These are phyloP conservation scores for Athene noctua DNA, from an alignment of 2,113 vertebrate genomes.

Conservation along the genomic window DNA sequence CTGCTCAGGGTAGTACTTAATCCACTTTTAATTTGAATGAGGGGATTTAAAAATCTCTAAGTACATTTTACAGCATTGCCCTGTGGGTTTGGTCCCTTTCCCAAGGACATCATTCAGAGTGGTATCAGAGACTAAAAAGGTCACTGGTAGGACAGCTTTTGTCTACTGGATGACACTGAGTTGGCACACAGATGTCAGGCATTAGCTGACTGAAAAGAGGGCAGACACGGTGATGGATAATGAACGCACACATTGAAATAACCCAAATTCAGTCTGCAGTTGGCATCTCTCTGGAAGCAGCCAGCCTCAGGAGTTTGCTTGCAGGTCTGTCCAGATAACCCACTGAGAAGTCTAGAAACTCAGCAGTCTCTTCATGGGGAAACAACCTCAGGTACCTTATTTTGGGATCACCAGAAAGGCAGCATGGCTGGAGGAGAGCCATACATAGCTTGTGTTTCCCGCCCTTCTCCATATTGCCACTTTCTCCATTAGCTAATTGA, in stretches of 20 bases:
- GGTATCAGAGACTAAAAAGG: background rate
- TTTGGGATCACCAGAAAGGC: background rate
- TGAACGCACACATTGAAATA: background rate
- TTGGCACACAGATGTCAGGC: background rate
- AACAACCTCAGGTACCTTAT: background rate
- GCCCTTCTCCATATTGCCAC: background rate
- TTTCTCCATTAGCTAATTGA: background rate
- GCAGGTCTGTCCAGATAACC: background rate
- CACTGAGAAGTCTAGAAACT: background rate
- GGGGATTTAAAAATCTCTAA: conserved; percentile 33
- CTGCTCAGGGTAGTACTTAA: conserved; percentile 54
- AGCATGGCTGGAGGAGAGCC: background rate
- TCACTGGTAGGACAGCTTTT: background rate
- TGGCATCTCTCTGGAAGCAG: background rate
- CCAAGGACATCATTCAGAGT: background rate
- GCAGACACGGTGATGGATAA: background rate
- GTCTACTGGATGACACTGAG: background rate
- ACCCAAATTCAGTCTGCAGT: background rate
- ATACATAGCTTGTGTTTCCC: background rate
- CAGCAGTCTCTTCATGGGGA: background rate
- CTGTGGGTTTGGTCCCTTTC: conserved; percentile 15
- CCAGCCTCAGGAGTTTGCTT: background rate
- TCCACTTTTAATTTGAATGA: conserved; percentile 66
- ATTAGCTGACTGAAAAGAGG: background rate
- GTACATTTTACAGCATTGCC: background rate